Evolutionary conservation across 1,140 invertebrate genomes (phyloP).

Genomic region (Macrobrachium nipponense): DNA sequence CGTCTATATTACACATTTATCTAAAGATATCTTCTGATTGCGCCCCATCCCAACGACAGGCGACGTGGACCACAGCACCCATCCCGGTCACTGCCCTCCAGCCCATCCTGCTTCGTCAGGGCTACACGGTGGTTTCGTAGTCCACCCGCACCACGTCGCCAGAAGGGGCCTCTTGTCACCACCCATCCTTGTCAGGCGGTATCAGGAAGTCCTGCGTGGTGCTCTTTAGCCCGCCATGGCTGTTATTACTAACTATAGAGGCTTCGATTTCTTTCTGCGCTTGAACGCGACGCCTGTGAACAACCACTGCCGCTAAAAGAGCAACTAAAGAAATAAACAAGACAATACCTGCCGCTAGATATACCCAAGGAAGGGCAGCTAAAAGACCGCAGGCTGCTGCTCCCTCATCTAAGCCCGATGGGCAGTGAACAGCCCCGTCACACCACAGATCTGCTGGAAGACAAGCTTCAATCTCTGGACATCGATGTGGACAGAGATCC

Average conservation of each 20-base stretch:
- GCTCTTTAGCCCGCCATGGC: conserved; percentile 60
- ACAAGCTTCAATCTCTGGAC: conserved; percentile 70
- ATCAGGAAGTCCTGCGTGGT: conserved; percentile 63
- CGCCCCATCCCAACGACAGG: conserved; percentile 28
- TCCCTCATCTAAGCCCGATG: conserved; percentile 63
- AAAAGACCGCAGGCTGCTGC: conserved; percentile 61
- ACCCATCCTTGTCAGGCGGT: conserved; percentile 63
- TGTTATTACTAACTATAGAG: conserved; percentile 52
- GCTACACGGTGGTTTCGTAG: conserved; percentile 64
- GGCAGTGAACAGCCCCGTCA: conserved; percentile 69
- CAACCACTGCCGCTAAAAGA: conserved; percentile 58
- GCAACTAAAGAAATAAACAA: conserved; percentile 56
- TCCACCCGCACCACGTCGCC: conserved; percentile 63
- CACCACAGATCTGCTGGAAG: conserved; percentile 73
- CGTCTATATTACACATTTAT: conserved; percentile 4
- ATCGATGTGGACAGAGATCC: conserved; percentile 63
- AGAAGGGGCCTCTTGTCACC: conserved; percentile 64
- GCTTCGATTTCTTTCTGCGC: conserved; percentile 54
- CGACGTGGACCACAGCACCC: background rate
- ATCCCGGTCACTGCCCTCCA: background rate
- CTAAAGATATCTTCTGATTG: background rate
- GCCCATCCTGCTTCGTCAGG: background rate
- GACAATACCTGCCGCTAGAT: conserved; percentile 51
- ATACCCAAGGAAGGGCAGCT: conserved; percentile 63
- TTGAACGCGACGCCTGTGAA: conserved; percentile 47